phyloP scores from a whole-genome alignment of 2,113 vertebrate genomes.

The Genyomyrus donnyi region DNA sequence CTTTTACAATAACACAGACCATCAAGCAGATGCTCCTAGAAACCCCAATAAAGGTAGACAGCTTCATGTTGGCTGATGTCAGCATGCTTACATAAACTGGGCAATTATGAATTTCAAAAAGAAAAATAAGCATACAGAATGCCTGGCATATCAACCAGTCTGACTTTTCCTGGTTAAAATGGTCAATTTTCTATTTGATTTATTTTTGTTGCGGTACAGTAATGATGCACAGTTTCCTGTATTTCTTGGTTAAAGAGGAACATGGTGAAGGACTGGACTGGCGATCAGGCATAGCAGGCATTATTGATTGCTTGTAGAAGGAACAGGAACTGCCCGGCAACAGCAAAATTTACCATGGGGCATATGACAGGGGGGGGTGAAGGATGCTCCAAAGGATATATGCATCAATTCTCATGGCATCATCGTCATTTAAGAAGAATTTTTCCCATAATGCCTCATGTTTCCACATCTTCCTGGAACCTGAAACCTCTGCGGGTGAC shows the following conservation, averaged over 20 bases:
- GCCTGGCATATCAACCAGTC: neutral
- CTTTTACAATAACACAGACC: slow-evolving; percentile 29
- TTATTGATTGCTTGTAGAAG: neutral
- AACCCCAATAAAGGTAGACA: slow-evolving; percentile 12
- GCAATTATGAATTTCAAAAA: neutral
- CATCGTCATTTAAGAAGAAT: neutral
- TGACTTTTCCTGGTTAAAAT: neutral
- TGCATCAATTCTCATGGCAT: neutral
- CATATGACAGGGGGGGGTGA: too few species aligned
- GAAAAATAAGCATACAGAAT: neutral
- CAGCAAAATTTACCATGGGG: too few species aligned
- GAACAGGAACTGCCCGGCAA: too few species aligned
- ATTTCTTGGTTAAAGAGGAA: neutral
- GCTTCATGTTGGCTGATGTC: slow-evolving; percentile 26
- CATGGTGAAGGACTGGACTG: neutral
- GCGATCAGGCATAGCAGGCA: neutral
- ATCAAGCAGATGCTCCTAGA: slow-evolving; percentile 20
- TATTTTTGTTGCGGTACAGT: neutral
- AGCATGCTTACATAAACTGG: neutral
- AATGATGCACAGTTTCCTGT: neutral
- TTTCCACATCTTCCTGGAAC: too few species aligned
- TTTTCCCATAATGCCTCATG: neutral
- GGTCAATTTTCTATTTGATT: neutral
- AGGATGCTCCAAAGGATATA: too few species aligned
- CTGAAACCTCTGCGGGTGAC: too few species aligned